phyloP scores from a whole-genome alignment of 2,113 vertebrate genomes.

The Poeciliopsis prolifica region DNA sequence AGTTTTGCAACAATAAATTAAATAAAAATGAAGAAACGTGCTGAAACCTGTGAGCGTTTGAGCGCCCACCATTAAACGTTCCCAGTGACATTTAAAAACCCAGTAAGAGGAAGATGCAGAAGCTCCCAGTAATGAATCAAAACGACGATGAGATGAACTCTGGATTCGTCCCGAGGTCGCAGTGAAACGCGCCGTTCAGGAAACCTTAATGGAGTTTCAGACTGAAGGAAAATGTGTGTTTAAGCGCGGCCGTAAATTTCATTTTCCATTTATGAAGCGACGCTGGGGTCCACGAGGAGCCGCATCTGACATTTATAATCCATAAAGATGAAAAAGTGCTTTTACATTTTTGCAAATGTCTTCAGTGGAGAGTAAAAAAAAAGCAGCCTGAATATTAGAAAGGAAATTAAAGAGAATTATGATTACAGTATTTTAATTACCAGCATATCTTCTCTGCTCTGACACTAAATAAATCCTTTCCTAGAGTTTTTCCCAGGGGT shows the following conservation, averaged over 20 bases:
- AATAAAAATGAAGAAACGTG: not conserved
- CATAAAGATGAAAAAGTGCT: constrained; percentile 13
- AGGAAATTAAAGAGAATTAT: constrained; percentile 9
- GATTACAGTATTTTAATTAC: not conserved
- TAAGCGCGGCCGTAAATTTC: constrained; percentile 16
- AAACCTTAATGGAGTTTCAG: constrained; percentile 6
- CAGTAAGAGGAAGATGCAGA: constrained; percentile 15
- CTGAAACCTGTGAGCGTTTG: not conserved
- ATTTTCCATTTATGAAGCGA: constrained; percentile 5
- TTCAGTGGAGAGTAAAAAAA: not conserved
- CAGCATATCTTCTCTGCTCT: too few relatives aligned
- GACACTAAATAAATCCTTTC: not conserved
- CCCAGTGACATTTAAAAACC: constrained; percentile 36
- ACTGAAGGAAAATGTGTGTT: not conserved
- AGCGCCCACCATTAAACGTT: not conserved
- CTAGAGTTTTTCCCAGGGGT: not conserved
- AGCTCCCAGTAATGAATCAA: not conserved
- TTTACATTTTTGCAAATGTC: constrained; percentile 9
- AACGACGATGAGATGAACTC: constrained; percentile 1
- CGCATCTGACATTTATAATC: constrained; percentile 11
- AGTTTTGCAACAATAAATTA: too few relatives aligned
- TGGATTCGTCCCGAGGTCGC: constrained; percentile 8
- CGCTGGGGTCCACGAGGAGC: not conserved
- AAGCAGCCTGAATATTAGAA: constrained; percentile 24
- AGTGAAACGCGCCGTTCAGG: constrained; percentile 9